phyloP scores from a whole-genome alignment of 2,888 invertebrate genomes.

The Scaptomyza cyrtandrae region DNA sequence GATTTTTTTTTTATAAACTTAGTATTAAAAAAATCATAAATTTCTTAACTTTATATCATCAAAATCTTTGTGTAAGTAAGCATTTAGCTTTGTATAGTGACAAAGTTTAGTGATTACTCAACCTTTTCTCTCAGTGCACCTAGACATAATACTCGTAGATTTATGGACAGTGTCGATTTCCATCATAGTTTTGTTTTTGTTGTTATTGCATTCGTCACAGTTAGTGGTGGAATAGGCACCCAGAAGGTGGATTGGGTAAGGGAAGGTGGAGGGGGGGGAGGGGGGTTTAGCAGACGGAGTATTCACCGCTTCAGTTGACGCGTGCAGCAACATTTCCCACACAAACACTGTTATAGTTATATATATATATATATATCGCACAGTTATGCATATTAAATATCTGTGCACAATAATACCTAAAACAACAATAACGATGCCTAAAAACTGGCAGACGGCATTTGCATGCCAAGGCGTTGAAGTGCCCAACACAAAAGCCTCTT shows the following conservation, averaged over 20 bases:
- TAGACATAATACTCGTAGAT: constrained; percentile 1
- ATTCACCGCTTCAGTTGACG: constrained; percentile 53
- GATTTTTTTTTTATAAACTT: no score
- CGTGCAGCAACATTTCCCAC: constrained; percentile 43
- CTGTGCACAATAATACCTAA: constrained; percentile 23
- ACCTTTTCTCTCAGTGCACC: background rate
- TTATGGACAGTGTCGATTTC: constrained; percentile 44
- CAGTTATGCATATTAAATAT: constrained; percentile 71
- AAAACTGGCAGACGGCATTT: constrained; percentile 32
- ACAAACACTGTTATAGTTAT: constrained; percentile 2
- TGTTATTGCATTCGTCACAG: constrained; percentile 23
- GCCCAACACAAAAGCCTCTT: constrained; percentile 35
- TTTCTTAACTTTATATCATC: no score
- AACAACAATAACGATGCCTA: constrained; percentile 5
- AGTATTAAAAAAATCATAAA: no score
- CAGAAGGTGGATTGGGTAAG: no score
- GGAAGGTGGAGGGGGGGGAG: background rate
- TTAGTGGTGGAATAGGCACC: background rate
- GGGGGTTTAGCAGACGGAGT: background rate
- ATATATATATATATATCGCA: constrained; percentile 7
- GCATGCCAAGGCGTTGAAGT: constrained; percentile 44
- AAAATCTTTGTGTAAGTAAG: no score
- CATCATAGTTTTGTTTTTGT: constrained; percentile 14
- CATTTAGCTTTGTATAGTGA: no score
- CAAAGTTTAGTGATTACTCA: no score